Percentiles rank a stretch among this genome's conserved stretches.
These are phyloP conservation scores for Alviniconcha marisindica DNA, from an alignment of 1,140 invertebrate genomes.

Conservation along the genomic window DNA sequence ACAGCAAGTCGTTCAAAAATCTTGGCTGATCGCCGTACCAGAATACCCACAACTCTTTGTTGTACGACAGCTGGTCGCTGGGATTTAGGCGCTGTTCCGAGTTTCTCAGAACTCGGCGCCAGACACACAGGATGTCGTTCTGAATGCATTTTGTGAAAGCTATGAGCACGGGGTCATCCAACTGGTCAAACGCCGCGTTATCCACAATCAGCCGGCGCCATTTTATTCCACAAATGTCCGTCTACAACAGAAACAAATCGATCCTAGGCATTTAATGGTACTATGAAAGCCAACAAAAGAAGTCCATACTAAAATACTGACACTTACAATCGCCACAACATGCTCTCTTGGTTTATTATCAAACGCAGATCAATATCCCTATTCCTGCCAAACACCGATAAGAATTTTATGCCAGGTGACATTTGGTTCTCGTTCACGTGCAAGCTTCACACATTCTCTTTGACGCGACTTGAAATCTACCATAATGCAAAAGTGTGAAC, in stretches of 20 bases:
- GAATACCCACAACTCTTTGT: slow-evolving; percentile 98
- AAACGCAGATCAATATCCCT: slow-evolving; percentile 40
- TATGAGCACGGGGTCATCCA: slow-evolving; percentile 94
- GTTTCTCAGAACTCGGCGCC: slow-evolving; percentile 84
- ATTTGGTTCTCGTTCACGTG: slow-evolving; percentile 29
- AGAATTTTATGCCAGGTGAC: slow-evolving; percentile 36
- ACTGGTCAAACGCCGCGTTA: slow-evolving; percentile 76
- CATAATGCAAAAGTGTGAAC: neutral
- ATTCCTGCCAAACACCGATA: slow-evolving; percentile 30
- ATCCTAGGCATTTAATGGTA: neutral
- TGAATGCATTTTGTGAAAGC: slow-evolving; percentile 95
- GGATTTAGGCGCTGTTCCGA: slow-evolving; percentile 53
- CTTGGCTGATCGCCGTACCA: slow-evolving; percentile 98
- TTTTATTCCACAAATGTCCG: slow-evolving; percentile 99
- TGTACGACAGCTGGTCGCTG: slow-evolving; percentile 56
- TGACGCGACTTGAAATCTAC: neutral
- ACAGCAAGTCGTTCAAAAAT: slow-evolving; percentile 79
- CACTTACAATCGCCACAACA: neutral
- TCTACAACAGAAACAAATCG: slow-evolving; percentile 79
- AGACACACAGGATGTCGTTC: slow-evolving; percentile 96
- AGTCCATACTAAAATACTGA: neutral
- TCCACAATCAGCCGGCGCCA: slow-evolving; percentile 94
- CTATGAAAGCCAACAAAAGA: neutral
- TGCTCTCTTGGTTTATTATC: neutral
- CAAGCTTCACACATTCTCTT: neutral